Percentiles rank a stretch among this genome's conserved stretches.
Conservation (phyloP, 1,140 invertebrate genomes). For the Triops cancriformis region DNA sequence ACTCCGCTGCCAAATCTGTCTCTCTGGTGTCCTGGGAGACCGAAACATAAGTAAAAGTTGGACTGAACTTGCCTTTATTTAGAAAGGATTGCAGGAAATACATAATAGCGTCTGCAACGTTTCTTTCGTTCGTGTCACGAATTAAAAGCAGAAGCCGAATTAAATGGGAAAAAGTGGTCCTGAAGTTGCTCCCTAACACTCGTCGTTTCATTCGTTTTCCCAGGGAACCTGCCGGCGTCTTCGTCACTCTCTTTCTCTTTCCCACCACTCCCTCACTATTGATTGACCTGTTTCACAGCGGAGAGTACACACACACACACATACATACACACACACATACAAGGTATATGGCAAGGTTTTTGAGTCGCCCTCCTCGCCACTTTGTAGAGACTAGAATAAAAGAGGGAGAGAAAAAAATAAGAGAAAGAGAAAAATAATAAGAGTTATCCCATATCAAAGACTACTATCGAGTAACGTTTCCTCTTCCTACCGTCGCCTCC, state of each 20-base stretch:
- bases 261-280: neutral
- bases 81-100: neutral
- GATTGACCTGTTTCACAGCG: constrained; percentile 12
- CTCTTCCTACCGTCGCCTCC: neutral
- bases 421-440: neutral
- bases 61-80: too few species aligned
- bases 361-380: neutral
- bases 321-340: too few species aligned
- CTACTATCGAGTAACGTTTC: neutral
- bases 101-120: neutral
- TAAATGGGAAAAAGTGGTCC: too few species aligned
- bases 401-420: too few species aligned
- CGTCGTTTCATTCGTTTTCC: neutral
- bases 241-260: neutral
- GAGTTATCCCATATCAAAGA: neutral
- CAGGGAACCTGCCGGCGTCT: neutral
- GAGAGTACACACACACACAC: neutral
- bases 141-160: too few species aligned
- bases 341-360: neutral
- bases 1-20: too few species aligned
- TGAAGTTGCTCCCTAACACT: too few species aligned
- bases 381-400: too few species aligned
- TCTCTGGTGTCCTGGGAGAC: too few species aligned
- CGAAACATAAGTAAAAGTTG: too few species aligned
- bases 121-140: too few species aligned